Evolutionary conservation across 2,888 invertebrate species (phyloP), one percentile per base, ranked within the genome.

Genomic region (Rhagonycha fulva): DNA sequence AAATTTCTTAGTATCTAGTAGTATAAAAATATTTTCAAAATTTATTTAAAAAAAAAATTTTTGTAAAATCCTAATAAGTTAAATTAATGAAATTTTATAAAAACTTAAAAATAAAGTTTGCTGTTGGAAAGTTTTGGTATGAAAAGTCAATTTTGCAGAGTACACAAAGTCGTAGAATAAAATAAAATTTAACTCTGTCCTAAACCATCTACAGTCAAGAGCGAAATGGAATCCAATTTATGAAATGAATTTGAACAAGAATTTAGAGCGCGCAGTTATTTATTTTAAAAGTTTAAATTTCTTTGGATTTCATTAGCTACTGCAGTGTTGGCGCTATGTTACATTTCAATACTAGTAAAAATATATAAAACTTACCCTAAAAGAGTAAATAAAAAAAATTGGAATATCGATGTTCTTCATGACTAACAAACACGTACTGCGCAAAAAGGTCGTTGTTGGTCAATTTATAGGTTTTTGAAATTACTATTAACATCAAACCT

Each of bases 391-490:
- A 72, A 71, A 76, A 71, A 63, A 69, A 14, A 14, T 68, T 67
- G 66, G 72, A 72, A 62, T 24, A 47, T 61, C 62, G 70, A 72
- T 71, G 76, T 77, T 76, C 69, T 78, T 73, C 75, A 70, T 72
- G 70, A 71, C 26, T 62, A 70, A 73, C 76, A 72, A 80, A 76
- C 80, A 70, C 78, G 11, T 70, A 80, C 79, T 80, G 79, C 78
- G 75, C 74, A 78, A 74, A 80, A 79, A 76, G 75, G 72, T 68
- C 77, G 67, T 72, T 70, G 75, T 76, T 77, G 60, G 76, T 77
- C 76, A 80, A 74, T 81, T 81, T 81, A 81, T 81, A 81, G 77
- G 78, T 79, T 80, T 79, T 79, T 72, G 76, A 79, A 79, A 78
- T 80, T 80, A 78, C 76, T 77, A 78, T 76, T 78, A 78, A 69